Base-by-base conservation (phyloP, 2,888 invertebrate genomes). In the Chloroclystis v-ata region DNA sequence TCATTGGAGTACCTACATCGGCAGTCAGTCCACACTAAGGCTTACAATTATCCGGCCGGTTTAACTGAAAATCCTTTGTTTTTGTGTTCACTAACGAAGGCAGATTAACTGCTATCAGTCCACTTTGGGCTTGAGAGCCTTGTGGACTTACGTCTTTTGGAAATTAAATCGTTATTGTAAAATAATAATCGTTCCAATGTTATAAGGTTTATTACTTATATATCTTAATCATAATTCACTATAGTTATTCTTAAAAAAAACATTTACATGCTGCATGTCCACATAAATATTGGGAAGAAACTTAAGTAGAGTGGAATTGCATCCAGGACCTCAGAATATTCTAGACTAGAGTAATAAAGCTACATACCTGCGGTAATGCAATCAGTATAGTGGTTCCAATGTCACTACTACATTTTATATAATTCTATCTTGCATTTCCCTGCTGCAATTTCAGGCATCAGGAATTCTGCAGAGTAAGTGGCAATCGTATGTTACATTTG, bases 341-440 rank as follows among this genome's bases (percentile, higher is more conserved):
- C 40, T 33, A 16, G 32, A 33, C n/a, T 41, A 16, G 25, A 30
- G 41, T 41, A 42, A 26, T 42, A 42, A 14, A 41, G 33, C 33
- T 26, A 26, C 41, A 43, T 38, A 43, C 32, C 33, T 47, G 44
- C 29, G 45, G 49, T 47, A 33, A 37, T 37, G 40, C 45, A 54
- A 54, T 50, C 53, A 47, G 49, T 26, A 30, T 7, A 5, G n/a
- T 28, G 24, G 20, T 37, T 4, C 32, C 28, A 38, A 35, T 28
- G 40, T 32, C 26, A 35, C 28, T 32, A 29, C 24, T 35, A 29
- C 16, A 16, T 20, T 47, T 41, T 54, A 47, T 32, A 47, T 47
- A 47, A 56, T 49, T 48, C 52, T 43, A 32, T 50, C 55, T 47
- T 46, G 57, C 51, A 54, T 54, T 56, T 51, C 45, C 40, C 37